Conservation (phyloP, 2,888 invertebrate genomes). For the Glyphotaelius pellucidus region DNA sequence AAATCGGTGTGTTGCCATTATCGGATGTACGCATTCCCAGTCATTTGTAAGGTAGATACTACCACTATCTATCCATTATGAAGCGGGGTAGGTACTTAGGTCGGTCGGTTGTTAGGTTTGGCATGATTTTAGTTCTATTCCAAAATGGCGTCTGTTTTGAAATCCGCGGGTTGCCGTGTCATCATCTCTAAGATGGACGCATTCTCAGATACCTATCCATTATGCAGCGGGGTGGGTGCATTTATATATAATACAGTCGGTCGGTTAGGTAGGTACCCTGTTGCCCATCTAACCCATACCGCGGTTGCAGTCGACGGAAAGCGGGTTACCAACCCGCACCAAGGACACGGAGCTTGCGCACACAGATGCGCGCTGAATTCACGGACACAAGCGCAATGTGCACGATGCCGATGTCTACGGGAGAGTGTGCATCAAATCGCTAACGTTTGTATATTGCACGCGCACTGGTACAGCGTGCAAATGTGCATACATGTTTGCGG, state of each 20-base stretch:
- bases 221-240: not conserved
- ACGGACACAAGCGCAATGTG: constrained; percentile 39
- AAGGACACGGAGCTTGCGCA: constrained; percentile 56
- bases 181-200: constrained; percentile 41
- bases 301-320: not conserved
- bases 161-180: constrained; percentile 27
- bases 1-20: constrained; percentile 1
- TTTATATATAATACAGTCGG: not conserved
- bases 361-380: constrained; percentile 41
- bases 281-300: constrained; percentile 36
- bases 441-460: not conserved
- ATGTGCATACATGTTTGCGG: not conserved
- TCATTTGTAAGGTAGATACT: not conserved
- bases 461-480: not conserved
- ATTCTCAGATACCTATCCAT: constrained; percentile 28
- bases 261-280: not conserved
- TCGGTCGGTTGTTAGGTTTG: too few relatives aligned
- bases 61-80: not conserved
- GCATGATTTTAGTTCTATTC: not conserved
- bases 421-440: not conserved
- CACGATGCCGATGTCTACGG: not conserved
- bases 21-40: constrained; percentile 15
- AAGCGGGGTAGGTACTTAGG: too few relatives aligned
- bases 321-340: constrained; percentile 69
- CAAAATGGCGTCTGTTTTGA: constrained; percentile 25